Base-by-base conservation (phyloP, 1,140 invertebrate genomes). In the Lasioglossum baleicum region DNA sequence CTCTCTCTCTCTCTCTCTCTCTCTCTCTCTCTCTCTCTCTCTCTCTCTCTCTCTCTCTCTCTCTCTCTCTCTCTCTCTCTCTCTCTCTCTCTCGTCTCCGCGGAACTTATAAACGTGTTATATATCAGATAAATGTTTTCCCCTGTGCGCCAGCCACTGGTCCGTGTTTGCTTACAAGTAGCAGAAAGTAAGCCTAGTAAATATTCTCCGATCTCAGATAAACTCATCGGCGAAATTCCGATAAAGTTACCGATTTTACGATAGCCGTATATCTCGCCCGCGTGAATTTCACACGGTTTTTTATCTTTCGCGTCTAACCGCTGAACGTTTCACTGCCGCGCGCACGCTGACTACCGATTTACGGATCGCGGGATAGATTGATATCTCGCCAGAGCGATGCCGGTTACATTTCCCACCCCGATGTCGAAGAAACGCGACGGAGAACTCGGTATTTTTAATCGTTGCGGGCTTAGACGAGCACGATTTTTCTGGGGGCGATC, bases 91-190 rank as follows among this genome's bases (percentile, higher is more conserved):
- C 82, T 81, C 84, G 66, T 72, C 75, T 85, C 71, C 68, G 63
- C 64, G 56, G n/a, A 76, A 74, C 81, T 83, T 83, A 77, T 75
- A 75, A 86, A 87, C 75, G 82, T 79, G 82, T 72, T 86, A 83
- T 81, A 78, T 79, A 87, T 87, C 84, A 87, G 82, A 87, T 87
- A 87, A 87, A 87, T 78, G 84, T 83, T 83, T 72, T 69, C 84
- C 81, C 63, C 73, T 74, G 35, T 61, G 74, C 69, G 35, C 44
- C n/a, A 79, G 48, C 76, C 48, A 72, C 26, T 71, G 68, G 20
- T 74, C 35, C 61, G 48, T 80, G 82, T 85, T 85, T 76, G 68
- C 72, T 70, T 74, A 66, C 81, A 83, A 86, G 84, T 85, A 86
- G 83, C 76, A 75, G 69, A 83, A 85, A 74, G 53, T 72, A 64